These are phyloP conservation scores for Pantherophis guttatus DNA, from an alignment of 2,113 vertebrate species.

Conservation along the genomic window DNA sequence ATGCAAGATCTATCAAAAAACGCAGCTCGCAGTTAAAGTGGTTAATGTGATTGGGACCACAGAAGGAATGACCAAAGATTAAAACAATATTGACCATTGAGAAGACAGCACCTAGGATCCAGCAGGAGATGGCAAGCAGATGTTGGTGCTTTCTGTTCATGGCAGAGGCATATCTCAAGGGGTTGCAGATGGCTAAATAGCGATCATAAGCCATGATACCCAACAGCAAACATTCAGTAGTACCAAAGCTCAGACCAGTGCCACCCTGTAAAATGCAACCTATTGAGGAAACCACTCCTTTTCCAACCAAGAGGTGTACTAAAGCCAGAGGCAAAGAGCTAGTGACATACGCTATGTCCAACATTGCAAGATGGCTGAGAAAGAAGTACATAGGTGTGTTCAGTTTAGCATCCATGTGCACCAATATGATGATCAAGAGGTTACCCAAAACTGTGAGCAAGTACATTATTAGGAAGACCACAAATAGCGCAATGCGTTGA, in stretches of 20 bases:
- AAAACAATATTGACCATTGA: too few species aligned
- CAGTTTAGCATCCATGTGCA: neutral
- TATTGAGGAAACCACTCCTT: conserved; percentile 25
- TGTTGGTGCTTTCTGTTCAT: neutral
- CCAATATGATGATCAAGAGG: conserved; percentile 14
- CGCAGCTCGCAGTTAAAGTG: too few species aligned
- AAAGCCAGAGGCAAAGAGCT: neutral
- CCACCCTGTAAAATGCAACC: conserved; percentile 18
- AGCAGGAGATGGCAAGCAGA: neutral
- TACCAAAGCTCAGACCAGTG: neutral
- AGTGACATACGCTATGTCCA: conserved; percentile 40
- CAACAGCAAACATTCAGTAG: neutral
- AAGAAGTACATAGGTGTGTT: conserved; percentile 10
- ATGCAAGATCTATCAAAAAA: too few species aligned
- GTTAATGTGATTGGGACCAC: too few species aligned
- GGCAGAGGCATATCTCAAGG: neutral
- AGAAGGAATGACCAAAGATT: too few species aligned
- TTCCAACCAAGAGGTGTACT: neutral
- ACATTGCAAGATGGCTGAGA: conserved; percentile 9
- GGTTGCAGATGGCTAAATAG: too few species aligned
- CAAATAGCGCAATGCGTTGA: conserved; percentile 12
- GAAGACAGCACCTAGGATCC: too few species aligned
- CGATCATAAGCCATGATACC: neutral
- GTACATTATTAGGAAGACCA: neutral
- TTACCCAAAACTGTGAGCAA: conserved; percentile 16